These are phyloP conservation scores for Gallinago stenura DNA, from an alignment of 2,797 vertebrate genomes.

Conservation along the genomic window DNA sequence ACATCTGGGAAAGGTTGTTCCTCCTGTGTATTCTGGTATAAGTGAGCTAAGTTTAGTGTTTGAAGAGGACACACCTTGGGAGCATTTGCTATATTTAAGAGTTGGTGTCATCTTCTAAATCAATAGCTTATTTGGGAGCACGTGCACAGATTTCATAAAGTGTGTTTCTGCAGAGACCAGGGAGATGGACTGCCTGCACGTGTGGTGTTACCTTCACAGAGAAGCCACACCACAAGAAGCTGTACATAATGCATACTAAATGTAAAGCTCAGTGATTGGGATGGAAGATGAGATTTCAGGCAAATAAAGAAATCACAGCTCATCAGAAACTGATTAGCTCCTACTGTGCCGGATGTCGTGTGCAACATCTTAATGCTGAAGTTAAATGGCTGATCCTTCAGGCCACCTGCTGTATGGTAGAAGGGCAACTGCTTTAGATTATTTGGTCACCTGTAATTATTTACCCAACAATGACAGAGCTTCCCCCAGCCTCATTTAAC, in stretches of 20 bases:
- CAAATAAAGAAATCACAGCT: background rate
- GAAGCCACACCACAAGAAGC: background rate
- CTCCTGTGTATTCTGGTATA: background rate
- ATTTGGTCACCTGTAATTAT: background rate
- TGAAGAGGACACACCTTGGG: background rate
- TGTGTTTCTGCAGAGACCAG: fast-evolving
- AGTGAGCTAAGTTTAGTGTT: background rate
- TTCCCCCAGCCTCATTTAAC: background rate
- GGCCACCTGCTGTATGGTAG: background rate
- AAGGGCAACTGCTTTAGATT: background rate
- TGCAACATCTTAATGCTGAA: background rate
- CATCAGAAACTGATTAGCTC: background rate
- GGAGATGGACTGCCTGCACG: background rate
- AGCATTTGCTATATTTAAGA: slow-evolving; percentile 2
- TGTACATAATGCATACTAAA: background rate
- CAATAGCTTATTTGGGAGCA: background rate
- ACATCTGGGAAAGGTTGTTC: background rate
- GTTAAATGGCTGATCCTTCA: background rate
- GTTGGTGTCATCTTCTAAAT: background rate
- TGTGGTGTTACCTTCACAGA: background rate
- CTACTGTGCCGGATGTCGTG: background rate
- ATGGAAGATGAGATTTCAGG: background rate
- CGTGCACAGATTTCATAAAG: background rate
- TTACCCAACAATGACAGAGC: background rate
- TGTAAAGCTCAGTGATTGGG: background rate